Conservation (phyloP, 64 coral and sea anemone genomes). For the Porites lutea region DNA sequence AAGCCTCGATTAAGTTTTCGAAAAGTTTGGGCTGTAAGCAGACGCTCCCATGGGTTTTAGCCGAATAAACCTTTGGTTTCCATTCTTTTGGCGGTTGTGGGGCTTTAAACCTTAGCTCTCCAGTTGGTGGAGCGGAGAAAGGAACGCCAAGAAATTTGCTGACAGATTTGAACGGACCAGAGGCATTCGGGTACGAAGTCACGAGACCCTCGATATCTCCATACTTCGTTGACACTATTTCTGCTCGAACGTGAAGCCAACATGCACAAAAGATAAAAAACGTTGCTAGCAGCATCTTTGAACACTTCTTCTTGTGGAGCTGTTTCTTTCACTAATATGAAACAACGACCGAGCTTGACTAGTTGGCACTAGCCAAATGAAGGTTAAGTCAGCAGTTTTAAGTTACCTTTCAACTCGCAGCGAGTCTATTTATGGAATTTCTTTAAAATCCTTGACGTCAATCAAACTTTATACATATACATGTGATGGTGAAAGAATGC, state of each 20-base stretch:
- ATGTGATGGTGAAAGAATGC: no score
- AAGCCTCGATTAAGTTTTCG: not conserved
- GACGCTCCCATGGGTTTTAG: slow-evolving; percentile 17
- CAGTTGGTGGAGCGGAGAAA: slow-evolving; percentile 35
- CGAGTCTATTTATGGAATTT: no score
- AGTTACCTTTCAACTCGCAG: no score
- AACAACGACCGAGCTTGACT: no score
- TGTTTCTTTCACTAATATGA: not conserved
- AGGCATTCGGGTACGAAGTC: not conserved
- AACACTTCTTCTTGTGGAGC: not conserved
- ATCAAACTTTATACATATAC: no score
- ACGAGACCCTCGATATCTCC: slow-evolving; percentile 18
- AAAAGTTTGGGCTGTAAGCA: slow-evolving; percentile 15
- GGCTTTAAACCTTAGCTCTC: slow-evolving; percentile 40
- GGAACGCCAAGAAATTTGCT: slow-evolving; percentile 62
- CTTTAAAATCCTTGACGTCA: no score
- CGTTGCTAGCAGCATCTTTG: not conserved
- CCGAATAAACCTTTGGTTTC: slow-evolving; percentile 29
- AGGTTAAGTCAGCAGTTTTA: no score
- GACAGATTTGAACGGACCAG: not conserved
- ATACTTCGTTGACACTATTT: slow-evolving; percentile 46
- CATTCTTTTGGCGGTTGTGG: slow-evolving; percentile 24
- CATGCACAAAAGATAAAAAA: not conserved
- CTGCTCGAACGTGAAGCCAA: not conserved
- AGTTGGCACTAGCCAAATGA: no score